Conservation (phyloP, 2,888 invertebrate genomes). For the Drosophila ustulata region DNA sequence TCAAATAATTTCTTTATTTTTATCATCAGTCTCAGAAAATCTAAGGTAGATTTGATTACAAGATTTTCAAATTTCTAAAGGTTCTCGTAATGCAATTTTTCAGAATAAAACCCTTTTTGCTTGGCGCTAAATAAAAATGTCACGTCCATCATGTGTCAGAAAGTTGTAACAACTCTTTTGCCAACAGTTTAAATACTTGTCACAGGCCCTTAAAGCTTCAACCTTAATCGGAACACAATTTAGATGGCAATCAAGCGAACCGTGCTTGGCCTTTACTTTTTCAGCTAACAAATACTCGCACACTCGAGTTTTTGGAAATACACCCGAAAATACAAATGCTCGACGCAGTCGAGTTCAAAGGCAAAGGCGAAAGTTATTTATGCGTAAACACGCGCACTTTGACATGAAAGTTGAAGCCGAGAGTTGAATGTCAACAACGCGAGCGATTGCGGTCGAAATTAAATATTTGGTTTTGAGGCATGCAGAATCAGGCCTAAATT, state of each 20-base stretch:
- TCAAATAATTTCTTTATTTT: no score
- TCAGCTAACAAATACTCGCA: no score
- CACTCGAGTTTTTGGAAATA: background rate
- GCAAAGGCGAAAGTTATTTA: slow-evolving; percentile 63
- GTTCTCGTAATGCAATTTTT: background rate
- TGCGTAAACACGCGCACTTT: slow-evolving; percentile 71
- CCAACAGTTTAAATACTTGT: background rate
- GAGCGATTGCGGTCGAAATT: slow-evolving; percentile 56
- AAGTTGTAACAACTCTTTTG: slow-evolving; percentile 4
- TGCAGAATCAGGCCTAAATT: slow-evolving; percentile 17
- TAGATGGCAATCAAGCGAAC: slow-evolving; percentile 17
- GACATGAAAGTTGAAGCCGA: slow-evolving; percentile 50
- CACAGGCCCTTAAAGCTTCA: background rate
- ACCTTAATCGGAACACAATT: slow-evolving; percentile 11
- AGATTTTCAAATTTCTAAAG: background rate
- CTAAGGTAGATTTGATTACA: background rate
- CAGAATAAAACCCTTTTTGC: background rate
- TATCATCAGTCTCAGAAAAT: background rate
- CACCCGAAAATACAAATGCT: slow-evolving; percentile 24
- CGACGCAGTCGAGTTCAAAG: slow-evolving; percentile 58
- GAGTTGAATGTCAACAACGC: slow-evolving; percentile 65
- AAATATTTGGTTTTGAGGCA: slow-evolving; percentile 63
- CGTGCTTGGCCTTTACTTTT: slow-evolving; percentile 1
- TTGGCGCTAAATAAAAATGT: background rate
- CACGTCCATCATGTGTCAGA: background rate